Evolutionary conservation across 2,888 invertebrate genomes (phyloP).

Genomic region (Thymelicus lineola): DNA sequence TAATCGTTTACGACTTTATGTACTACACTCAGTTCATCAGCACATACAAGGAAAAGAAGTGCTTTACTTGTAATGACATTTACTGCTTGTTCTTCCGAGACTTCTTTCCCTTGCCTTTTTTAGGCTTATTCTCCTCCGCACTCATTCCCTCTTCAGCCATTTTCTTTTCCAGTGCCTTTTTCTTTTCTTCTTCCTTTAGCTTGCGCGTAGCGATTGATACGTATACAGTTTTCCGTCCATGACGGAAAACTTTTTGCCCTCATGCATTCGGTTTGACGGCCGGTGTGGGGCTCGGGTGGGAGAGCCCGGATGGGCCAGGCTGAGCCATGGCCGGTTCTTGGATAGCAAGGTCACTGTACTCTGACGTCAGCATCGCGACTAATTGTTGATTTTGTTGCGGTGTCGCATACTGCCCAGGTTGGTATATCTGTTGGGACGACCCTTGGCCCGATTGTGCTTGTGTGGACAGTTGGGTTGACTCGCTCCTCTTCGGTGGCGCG

Average conservation of each 20-base stretch:
- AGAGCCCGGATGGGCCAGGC: conserved; percentile 16
- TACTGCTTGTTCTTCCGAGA: neutral
- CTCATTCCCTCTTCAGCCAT: neutral
- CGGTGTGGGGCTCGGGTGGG: conserved; percentile 16
- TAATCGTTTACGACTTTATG: neutral
- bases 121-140: neutral
- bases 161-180: neutral
- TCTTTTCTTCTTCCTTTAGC: neutral
- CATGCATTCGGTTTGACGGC: conserved; percentile 35
- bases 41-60: neutral
- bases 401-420: neutral
- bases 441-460: conserved; percentile 46
- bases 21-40: neutral
- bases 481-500: conserved; percentile 95
- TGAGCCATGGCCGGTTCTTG: conserved; percentile 2
- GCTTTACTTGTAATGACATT: neutral
- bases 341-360: conserved; percentile 9
- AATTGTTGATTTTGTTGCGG: conserved; percentile 5
- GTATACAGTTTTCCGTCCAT: conserved; percentile 33
- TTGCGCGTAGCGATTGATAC: conserved; percentile 16
- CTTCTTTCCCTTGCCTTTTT: conserved; percentile 17
- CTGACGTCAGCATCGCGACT: conserved; percentile 17
- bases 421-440: conserved; percentile 33
- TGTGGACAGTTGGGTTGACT: conserved; percentile 91
- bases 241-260: conserved; percentile 34